Evolutionary conservation across 2,113 vertebrate species (phyloP), one percentile per base, ranked within the genome.

Genomic region (Carlito syrichta): DNA sequence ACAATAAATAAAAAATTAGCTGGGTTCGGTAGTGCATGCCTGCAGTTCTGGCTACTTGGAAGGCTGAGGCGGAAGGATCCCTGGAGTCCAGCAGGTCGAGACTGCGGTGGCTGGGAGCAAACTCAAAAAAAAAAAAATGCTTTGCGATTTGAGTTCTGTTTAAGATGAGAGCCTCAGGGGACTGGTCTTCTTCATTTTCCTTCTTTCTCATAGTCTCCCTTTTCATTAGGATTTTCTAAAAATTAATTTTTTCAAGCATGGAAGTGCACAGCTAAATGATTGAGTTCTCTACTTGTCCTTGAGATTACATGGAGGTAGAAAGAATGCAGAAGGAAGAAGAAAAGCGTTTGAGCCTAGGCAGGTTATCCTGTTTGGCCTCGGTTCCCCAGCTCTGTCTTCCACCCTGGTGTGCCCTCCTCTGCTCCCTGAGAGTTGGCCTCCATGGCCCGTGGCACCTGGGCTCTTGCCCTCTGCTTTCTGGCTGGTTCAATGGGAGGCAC

Each of bases 111-210:
- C n/a, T n/a, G n/a, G n/a, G n/a, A n/a, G n/a, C n/a, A n/a, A n/a
- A n/a, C n/a, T n/a, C n/a, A n/a, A n/a, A n/a, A n/a, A n/a, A n/a
- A n/a, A n/a, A 90, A 95, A 81, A 69, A 43, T 63, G 43, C 50
- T 68, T 91, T 85, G 43, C 76, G 60, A 45, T 85, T 79, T 76
- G 62, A 40, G 45, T 38, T 66, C 48, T 86, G 56, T 8, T 86
- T 89, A 68, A 68, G 79, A 90, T 58, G 58, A 19, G 1, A 87
- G 56, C 32, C 63, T 30, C 14, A 17, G 45, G 20, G n/a, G 38
- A 63, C 79, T 83, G 56, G 45, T 8, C n/a, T 30, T 43, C 62
- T 60, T 12, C 62, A 71, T 16, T 19, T 58, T 43, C 30, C 78
- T 73, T 45, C 45, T 43, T 11, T 22, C 60, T 82, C 54, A 48